Percentiles rank a stretch among this genome's conserved stretches.
phyloP scores from a whole-genome alignment of 2,113 vertebrate genomes.

The Microcebus murinus region DNA sequence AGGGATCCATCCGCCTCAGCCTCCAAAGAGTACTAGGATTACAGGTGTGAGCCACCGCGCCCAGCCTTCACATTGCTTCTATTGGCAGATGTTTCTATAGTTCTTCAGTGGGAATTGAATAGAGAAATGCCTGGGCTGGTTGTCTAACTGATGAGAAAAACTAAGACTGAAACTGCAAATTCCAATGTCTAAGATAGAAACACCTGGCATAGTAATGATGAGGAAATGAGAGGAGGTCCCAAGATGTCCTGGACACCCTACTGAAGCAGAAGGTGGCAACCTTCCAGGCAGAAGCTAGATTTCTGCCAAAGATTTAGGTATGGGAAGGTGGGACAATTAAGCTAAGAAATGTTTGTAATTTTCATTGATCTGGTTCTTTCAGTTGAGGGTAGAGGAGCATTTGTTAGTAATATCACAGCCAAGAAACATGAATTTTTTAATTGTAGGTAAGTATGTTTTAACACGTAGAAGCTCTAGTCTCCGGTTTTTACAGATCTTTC shows the following conservation, averaged over 20 bases:
- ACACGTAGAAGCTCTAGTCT: neutral
- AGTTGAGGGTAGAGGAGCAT: no score
- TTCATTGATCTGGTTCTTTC: neutral
- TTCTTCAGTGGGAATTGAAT: conserved; percentile 15
- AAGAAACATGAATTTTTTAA: neutral
- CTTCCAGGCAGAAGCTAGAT: neutral
- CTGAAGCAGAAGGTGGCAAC: neutral
- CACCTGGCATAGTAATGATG: neutral
- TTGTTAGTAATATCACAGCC: neutral
- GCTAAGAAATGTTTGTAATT: conserved; percentile 10
- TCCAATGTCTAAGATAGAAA: neutral
- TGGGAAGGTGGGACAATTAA: neutral
- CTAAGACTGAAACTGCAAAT: neutral
- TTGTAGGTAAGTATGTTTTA: neutral
- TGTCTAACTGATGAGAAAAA: neutral
- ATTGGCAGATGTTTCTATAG: neutral
- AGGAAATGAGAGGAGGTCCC: neutral
- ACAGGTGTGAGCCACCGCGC: no score
- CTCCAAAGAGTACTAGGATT: no score
- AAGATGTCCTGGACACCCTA: neutral
- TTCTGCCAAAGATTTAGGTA: neutral
- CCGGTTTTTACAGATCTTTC: neutral
- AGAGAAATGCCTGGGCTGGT: neutral
- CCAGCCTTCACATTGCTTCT: neutral
- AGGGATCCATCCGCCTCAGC: no score